These are phyloP conservation scores for Malacosoma neustria DNA, from an alignment of 2,888 invertebrate species.

Conservation along the genomic window DNA sequence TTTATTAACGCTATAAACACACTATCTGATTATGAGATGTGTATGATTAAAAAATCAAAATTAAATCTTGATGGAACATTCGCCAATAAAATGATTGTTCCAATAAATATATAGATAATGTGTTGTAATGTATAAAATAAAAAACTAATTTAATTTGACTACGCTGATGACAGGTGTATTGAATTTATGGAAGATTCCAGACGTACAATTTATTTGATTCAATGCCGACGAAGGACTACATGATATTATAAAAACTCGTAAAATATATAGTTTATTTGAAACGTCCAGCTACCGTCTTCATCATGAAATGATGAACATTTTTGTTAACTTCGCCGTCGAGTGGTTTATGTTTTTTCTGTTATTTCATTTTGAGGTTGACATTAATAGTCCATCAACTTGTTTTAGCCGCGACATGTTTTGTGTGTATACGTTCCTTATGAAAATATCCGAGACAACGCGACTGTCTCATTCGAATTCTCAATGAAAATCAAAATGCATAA, in stretches of 20 bases:
- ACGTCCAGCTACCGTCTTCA: conserved; percentile 2
- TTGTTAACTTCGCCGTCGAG: conserved; percentile 14
- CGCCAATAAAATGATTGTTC: too few species aligned
- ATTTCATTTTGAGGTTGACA: conserved; percentile 34
- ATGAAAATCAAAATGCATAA: conserved; percentile 2
- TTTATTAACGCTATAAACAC: too few species aligned
- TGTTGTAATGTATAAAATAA: too few species aligned
- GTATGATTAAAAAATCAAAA: too few species aligned
- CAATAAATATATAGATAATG: background rate
- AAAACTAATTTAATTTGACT: background rate
- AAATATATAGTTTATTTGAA: conserved; percentile 3
- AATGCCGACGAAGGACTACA: background rate
- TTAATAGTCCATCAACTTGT: conserved; percentile 41
- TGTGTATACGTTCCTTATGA: conserved; percentile 2
- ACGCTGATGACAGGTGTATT: background rate
- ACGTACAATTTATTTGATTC: background rate
- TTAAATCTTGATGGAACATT: too few species aligned
- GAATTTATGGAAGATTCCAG: background rate
- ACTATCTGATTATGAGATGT: too few species aligned
- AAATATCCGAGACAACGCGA: background rate
- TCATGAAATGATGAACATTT: conserved; percentile 17
- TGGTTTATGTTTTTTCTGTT: conserved; percentile 28
- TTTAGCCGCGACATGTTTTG: conserved; percentile 23
- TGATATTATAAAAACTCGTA: background rate
- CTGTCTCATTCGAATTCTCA: background rate